phyloP scores from a whole-genome alignment of 2,797 vertebrate genomes.

The Margarornis squamiger region DNA sequence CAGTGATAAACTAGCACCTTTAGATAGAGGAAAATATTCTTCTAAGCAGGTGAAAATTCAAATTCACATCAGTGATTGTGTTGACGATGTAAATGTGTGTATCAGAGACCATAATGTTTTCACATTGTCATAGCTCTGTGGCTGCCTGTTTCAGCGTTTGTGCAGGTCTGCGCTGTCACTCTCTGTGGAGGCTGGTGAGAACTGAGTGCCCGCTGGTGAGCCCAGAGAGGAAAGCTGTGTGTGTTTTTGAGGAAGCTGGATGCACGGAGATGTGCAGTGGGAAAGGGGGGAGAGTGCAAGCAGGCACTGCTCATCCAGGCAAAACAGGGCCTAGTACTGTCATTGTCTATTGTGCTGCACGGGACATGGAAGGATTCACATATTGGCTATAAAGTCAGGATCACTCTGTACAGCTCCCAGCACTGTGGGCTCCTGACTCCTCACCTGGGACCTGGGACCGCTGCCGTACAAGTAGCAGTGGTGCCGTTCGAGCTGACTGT shows the following conservation, averaged over 20 bases:
- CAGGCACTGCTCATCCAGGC: neutral
- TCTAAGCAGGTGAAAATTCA: neutral
- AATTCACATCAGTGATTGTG: neutral
- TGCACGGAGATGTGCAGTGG: neutral
- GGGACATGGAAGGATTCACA: accelerated
- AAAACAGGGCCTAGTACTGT: neutral
- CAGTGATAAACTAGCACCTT: neutral
- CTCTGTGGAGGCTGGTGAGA: neutral
- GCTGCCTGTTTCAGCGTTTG: accelerated
- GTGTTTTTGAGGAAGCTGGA: neutral
- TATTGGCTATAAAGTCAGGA: neutral
- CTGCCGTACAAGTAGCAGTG: neutral
- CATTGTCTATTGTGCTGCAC: accelerated
- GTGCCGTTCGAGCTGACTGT: neutral
- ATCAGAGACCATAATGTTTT: neutral
- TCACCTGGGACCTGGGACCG: neutral
- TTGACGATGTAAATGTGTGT: neutral
- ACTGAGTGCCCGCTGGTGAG: accelerated
- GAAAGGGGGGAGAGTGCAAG: neutral
- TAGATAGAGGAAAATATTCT: neutral
- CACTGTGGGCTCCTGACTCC: neutral
- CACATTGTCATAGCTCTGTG: accelerated
- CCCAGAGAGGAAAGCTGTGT: neutral
- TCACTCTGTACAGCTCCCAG: neutral
- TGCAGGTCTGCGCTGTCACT: accelerated